A percentile compares a stretch with the other conserved stretches of the same genome.
These are phyloP conservation scores for Conger conger DNA, from an alignment of 2,113 vertebrate species.

Conservation along the genomic window DNA sequence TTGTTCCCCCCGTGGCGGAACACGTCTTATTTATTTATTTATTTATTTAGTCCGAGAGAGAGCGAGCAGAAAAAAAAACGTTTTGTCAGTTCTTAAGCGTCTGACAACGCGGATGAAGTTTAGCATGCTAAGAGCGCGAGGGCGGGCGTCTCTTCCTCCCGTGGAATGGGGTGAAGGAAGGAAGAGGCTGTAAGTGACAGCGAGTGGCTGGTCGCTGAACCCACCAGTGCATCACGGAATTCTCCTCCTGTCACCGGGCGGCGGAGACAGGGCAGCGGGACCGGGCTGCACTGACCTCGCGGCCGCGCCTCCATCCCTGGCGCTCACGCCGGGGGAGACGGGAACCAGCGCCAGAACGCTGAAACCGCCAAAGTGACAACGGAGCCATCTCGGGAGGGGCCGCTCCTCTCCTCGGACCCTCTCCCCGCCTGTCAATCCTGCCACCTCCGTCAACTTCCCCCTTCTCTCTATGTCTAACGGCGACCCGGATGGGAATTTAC, in stretches of 20 bases:
- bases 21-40: conserved; percentile 57
- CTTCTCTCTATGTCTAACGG: conserved; percentile 47
- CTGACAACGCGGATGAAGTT: conserved; percentile 70
- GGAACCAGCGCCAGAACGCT: conserved; percentile 66
- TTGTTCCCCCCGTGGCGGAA: conserved; percentile 47
- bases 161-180: no score
- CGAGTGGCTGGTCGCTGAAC: conserved; percentile 56
- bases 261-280: conserved; percentile 59
- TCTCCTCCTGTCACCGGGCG: conserved; percentile 75
- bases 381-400: conserved; percentile 70
- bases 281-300: conserved; percentile 65
- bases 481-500: conserved; percentile 32
- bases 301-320: conserved; percentile 63
- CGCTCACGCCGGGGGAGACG: conserved; percentile 60
- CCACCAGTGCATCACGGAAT: conserved; percentile 74
- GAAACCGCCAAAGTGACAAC: conserved; percentile 78
- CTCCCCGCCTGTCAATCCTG: conserved; percentile 65
- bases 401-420: conserved; percentile 56
- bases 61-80: conserved; percentile 53
- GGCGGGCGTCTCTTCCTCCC: conserved; percentile 36
- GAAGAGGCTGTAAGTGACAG: conserved; percentile 31
- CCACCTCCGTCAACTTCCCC: conserved; percentile 61
- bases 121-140: conserved; percentile 56
- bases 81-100: conserved; percentile 72
- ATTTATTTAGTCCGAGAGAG: conserved; percentile 46